Percentiles rank a stretch among this genome's conserved stretches.
These are phyloP conservation scores for Psittacula derbiana DNA, from an alignment of 2,797 vertebrate species.

Conservation along the genomic window DNA sequence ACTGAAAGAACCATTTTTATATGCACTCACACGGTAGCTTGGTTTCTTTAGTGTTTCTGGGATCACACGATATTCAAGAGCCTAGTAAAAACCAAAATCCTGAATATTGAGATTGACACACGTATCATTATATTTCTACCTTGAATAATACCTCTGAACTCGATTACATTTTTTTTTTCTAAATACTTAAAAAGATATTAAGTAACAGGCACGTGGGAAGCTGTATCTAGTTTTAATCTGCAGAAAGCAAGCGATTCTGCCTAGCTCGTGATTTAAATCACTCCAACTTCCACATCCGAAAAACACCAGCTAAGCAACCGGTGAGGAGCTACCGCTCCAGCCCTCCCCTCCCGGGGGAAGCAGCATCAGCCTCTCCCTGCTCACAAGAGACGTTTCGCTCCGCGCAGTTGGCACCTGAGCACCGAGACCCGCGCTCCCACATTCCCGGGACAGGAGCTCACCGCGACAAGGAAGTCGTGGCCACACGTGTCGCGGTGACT, in stretches of 20 bases:
- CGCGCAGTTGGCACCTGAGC: neutral
- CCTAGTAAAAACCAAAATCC: neutral
- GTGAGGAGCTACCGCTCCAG: neutral
- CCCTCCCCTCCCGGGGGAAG: neutral
- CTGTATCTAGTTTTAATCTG: neutral
- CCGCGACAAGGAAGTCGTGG: neutral
- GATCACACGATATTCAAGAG: neutral
- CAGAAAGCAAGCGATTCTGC: neutral
- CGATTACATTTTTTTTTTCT: neutral
- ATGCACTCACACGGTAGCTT: fast-evolving
- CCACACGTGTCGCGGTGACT: neutral
- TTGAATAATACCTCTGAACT: fast-evolving
- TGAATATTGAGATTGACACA: fast-evolving
- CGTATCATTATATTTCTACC: neutral
- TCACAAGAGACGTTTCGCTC: neutral
- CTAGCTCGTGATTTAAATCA: neutral
- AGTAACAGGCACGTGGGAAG: constrained; percentile 22
- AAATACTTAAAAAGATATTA: neutral
- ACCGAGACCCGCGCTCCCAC: neutral
- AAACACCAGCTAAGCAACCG: neutral
- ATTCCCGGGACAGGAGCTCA: neutral
- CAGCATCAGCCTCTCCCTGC: neutral
- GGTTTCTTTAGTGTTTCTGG: neutral
- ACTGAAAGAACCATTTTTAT: neutral
- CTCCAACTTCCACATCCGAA: neutral